These are phyloP conservation scores for Pachydiplax longipennis DNA, from an alignment of 2,888 invertebrate species.

Conservation along the genomic window DNA sequence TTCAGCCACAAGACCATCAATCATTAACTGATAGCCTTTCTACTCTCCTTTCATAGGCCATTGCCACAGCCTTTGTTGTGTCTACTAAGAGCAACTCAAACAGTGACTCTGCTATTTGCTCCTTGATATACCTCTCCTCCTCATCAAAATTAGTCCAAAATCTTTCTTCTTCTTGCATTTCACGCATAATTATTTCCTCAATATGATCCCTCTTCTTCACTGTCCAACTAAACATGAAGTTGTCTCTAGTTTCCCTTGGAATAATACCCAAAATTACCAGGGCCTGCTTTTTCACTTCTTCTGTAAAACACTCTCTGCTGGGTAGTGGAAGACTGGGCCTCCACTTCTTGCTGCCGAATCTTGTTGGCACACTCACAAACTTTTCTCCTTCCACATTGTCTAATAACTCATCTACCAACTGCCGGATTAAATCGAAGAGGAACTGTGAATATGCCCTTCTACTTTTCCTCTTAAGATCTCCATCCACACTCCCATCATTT, in stretches of 20 bases:
- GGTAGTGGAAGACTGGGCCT: slow-evolving; percentile 58
- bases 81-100: slow-evolving; percentile 65
- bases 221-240: slow-evolving; percentile 68
- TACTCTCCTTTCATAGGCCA: background rate
- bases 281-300: slow-evolving; percentile 63
- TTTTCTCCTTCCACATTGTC: slow-evolving; percentile 37
- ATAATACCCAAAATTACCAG: slow-evolving; percentile 65
- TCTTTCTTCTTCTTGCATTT: slow-evolving; percentile 74
- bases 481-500: background rate
- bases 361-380: slow-evolving; percentile 56
- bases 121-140: slow-evolving; percentile 74
- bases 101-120: slow-evolving; percentile 64
- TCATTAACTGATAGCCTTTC: background rate
- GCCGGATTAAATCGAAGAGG: slow-evolving; percentile 70
- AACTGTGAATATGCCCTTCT: slow-evolving; percentile 55
- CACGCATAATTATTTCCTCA: slow-evolving; percentile 74
- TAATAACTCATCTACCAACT: slow-evolving; percentile 63
- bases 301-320: slow-evolving; percentile 62
- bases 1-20: background rate
- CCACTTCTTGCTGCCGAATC: slow-evolving; percentile 64
- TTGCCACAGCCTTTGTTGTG: slow-evolving; percentile 54
- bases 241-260: slow-evolving; percentile 64
- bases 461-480: background rate
- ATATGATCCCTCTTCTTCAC: slow-evolving; percentile 73
- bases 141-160: slow-evolving; percentile 77